These are phyloP conservation scores for Pelusios castaneus DNA, from an alignment of 2,113 vertebrate genomes.

Conservation along the genomic window DNA sequence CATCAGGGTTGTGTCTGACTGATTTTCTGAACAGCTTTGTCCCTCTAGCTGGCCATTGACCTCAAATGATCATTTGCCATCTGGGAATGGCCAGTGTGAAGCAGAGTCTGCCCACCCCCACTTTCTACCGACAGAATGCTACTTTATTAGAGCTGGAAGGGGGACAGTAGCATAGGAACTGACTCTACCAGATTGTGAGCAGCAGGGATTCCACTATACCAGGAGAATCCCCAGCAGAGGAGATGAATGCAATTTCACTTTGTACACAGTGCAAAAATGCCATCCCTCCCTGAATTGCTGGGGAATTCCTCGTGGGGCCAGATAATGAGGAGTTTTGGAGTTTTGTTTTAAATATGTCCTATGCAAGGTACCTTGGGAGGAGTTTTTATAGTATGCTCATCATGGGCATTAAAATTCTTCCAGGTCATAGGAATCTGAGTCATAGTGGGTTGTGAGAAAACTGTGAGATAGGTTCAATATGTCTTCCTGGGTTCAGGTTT, in stretches of 20 bases:
- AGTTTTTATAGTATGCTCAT: not conserved
- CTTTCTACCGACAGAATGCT: not conserved
- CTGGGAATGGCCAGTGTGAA: not conserved
- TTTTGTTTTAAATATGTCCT: no score
- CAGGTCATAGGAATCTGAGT: not conserved
- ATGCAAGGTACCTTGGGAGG: not conserved
- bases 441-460: not conserved
- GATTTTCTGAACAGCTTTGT: not conserved
- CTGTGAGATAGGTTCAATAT: not conserved
- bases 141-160: not conserved
- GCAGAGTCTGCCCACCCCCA: not conserved
- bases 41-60: not conserved
- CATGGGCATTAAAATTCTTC: not conserved
- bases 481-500: not conserved
- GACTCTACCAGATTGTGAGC: not conserved
- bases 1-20: not conserved
- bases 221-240: not conserved
- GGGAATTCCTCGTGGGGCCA: no score
- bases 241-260: not conserved
- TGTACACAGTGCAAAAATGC: not conserved
- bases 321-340: no score
- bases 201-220: rapidly evolving
- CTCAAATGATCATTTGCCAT: not conserved
- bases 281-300: no score
- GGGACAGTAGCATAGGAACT: rapidly evolving